Conservation (phyloP, 2,797 vertebrate genomes). For the Sternarchorhynchus goeldii region DNA sequence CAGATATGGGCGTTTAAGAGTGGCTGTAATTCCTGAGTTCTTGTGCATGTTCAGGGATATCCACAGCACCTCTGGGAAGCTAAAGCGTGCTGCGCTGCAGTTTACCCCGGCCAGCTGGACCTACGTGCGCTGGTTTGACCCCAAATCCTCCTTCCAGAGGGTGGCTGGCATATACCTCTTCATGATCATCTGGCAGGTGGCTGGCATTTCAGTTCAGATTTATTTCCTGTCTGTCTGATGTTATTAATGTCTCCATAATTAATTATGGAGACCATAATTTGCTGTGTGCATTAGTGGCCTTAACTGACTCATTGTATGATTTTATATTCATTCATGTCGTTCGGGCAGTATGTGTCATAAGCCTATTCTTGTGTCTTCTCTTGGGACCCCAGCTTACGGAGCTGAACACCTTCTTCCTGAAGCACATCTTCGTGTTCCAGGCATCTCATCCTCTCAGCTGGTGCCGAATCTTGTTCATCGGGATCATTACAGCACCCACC, state of each 20-base stretch:
- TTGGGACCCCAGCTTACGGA: slow-evolving; percentile 84
- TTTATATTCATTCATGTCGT: neutral
- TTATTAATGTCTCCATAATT: neutral
- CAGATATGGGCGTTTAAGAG: neutral
- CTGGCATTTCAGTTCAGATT: slow-evolving; percentile 28
- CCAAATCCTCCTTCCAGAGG: slow-evolving; percentile 95
- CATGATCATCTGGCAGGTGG: slow-evolving; percentile 99
- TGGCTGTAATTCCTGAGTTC: neutral
- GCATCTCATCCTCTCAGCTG: slow-evolving; percentile 94
- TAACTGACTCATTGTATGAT: neutral
- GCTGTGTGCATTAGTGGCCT: neutral
- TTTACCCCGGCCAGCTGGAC: slow-evolving; percentile 98
- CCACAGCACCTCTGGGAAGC: slow-evolving; percentile 94
- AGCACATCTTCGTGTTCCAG: slow-evolving; percentile 97
- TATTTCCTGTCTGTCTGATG: neutral
- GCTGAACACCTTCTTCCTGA: slow-evolving; percentile 98
- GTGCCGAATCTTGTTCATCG: slow-evolving; percentile 94
- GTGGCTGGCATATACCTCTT: slow-evolving; percentile 94
- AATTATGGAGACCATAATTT: neutral
- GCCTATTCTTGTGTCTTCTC: neutral
- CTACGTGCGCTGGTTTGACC: slow-evolving; percentile 97
- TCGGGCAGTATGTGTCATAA: neutral
- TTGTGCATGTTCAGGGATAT: slow-evolving; percentile 81
- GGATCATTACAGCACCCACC: slow-evolving; percentile 95
- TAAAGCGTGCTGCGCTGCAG: slow-evolving; percentile 92